Conservation (phyloP, 2,888 invertebrate species). For the Cyaniris semiargus region DNA sequence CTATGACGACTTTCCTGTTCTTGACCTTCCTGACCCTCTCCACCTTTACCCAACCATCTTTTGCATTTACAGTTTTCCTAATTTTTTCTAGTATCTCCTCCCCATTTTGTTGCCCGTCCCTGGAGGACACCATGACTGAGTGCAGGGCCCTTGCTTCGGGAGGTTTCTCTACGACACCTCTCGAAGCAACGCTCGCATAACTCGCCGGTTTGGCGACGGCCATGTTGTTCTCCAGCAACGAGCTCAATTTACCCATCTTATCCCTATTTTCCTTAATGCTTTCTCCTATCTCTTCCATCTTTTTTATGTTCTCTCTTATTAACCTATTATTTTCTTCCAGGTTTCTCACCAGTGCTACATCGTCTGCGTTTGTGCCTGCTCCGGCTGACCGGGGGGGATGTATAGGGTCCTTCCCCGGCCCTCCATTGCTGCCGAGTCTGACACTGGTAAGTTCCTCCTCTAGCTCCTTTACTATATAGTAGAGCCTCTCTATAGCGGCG, state of each 20-base stretch:
- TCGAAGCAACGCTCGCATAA: not conserved
- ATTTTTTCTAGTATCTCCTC: not conserved
- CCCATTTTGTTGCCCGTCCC: not conserved
- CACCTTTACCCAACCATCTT: constrained; percentile 13
- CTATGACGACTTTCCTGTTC: too few relatives aligned
- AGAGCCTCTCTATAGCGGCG: not conserved
- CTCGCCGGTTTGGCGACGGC: not conserved
- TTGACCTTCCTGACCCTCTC: constrained; percentile 5
- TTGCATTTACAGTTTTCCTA: not conserved
- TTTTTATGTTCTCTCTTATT: not conserved
- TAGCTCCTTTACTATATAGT: not conserved
- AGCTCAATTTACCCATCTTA: not conserved
- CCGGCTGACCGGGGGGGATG: not conserved
- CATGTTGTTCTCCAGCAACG: not conserved
- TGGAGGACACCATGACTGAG: not conserved
- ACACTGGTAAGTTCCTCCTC: not conserved
- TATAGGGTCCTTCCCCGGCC: not conserved
- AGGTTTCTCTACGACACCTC: not conserved
- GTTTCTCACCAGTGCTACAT: not conserved
- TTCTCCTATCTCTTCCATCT: not conserved
- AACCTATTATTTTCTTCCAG: not conserved
- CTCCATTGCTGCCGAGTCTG: not conserved
- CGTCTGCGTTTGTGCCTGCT: not conserved
- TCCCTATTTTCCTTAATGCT: not conserved
- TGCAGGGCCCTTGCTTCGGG: not conserved